Evolutionary conservation across 2,797 vertebrate species (phyloP).

Genomic region (Mallotus villosus): DNA sequence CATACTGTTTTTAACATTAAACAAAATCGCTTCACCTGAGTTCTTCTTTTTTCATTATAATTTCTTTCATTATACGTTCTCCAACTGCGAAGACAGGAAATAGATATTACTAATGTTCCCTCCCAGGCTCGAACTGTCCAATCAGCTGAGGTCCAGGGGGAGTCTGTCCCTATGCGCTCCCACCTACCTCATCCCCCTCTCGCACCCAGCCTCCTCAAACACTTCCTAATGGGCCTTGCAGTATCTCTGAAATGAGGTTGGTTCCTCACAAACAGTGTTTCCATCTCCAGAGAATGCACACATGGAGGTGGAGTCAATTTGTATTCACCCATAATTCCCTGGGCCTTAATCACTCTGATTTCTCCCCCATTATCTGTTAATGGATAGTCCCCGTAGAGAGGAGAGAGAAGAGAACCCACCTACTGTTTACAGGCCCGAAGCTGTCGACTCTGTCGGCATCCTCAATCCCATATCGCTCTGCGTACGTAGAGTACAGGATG

Average conservation of each 20-base stretch:
- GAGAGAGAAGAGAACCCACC: slow-evolving; percentile 82
- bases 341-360: slow-evolving; percentile 90
- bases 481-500: slow-evolving; percentile 52
- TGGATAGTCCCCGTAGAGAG: slow-evolving; percentile 90
- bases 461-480: slow-evolving; percentile 58
- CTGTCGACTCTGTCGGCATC: slow-evolving; percentile 68
- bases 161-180: slow-evolving; percentile 68
- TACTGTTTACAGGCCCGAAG: slow-evolving; percentile 79
- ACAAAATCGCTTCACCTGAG: slow-evolving; percentile 66
- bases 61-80: slow-evolving; percentile 62
- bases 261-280: slow-evolving; percentile 68
- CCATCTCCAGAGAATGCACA: slow-evolving; percentile 63
- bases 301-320: slow-evolving; percentile 86
- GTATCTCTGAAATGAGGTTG: slow-evolving; percentile 71
- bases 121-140: slow-evolving; percentile 66
- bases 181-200: slow-evolving; percentile 66
- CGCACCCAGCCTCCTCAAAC: slow-evolving; percentile 54
- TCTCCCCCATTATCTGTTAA: slow-evolving; percentile 96
- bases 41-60: slow-evolving; percentile 14
- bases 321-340: slow-evolving; percentile 92
- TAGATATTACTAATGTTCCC: slow-evolving; percentile 66
- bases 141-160: slow-evolving; percentile 72
- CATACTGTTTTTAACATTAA: slow-evolving; percentile 55
- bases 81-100: slow-evolving; percentile 61
- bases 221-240: slow-evolving; percentile 66